phyloP scores from a whole-genome alignment of 2,113 vertebrate genomes.

The Datnioides undecimradiatus region DNA sequence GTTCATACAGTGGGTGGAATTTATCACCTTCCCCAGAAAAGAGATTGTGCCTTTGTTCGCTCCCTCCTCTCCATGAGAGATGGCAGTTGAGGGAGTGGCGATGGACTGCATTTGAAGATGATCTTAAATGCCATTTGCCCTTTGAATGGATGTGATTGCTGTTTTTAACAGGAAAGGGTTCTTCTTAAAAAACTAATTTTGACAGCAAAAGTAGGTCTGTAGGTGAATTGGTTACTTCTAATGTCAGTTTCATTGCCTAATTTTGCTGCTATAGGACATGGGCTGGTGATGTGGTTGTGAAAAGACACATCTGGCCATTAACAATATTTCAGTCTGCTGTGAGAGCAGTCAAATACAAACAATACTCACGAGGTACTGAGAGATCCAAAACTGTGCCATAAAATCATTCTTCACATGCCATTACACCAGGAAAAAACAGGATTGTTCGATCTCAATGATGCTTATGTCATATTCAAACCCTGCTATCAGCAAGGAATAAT shows the following conservation, averaged over 20 bases:
- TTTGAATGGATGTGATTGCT: not conserved
- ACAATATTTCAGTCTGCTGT: slow-evolving; percentile 30
- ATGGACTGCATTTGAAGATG: not conserved
- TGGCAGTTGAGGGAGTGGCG: not conserved
- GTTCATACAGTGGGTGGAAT: not conserved
- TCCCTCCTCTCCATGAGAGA: not conserved
- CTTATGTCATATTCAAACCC: slow-evolving; percentile 6
- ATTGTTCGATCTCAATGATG: too few species aligned
- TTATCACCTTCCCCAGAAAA: not conserved
- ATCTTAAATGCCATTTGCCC: not conserved
- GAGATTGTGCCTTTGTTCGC: not conserved
- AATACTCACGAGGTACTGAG: slow-evolving; percentile 27
- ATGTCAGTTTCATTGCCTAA: not conserved
- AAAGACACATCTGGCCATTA: slow-evolving; percentile 47
- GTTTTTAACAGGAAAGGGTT: not conserved
- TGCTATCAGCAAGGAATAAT: not conserved
- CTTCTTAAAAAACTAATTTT: not conserved
- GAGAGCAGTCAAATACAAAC: slow-evolving; percentile 50
- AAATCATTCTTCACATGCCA: slow-evolving; percentile 18
- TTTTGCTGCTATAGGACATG: not conserved
- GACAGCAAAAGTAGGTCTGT: not conserved
- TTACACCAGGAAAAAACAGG: too few species aligned
- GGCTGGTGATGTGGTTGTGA: slow-evolving; percentile 7
- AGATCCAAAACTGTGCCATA: slow-evolving; percentile 11
- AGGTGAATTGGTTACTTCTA: not conserved